phyloP scores from a whole-genome alignment of 2,888 invertebrate species.

The Abscondita cerata region DNA sequence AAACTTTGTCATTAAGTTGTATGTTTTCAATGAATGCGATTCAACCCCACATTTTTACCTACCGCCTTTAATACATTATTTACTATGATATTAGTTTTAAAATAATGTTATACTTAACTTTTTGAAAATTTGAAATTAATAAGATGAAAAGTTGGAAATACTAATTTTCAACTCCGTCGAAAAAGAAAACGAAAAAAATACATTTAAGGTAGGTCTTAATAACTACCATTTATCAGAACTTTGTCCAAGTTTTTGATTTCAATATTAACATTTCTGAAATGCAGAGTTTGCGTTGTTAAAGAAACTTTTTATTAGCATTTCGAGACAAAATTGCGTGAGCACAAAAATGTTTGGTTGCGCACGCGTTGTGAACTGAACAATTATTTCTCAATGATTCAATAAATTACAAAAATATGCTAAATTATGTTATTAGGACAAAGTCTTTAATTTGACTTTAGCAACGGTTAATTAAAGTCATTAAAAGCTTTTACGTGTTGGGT shows the following conservation, averaged over 20 bases:
- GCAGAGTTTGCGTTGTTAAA: conserved; percentile 26
- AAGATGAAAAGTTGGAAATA: too few species aligned
- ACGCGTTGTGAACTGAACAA: conserved; percentile 30
- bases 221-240: too few species aligned
- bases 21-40: too few species aligned
- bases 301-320: conserved; percentile 35
- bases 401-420: conserved; percentile 26
- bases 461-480: conserved; percentile 23
- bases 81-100: too few species aligned
- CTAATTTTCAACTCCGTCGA: not conserved
- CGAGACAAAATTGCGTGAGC: conserved; percentile 34
- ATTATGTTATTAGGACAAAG: conserved; percentile 21
- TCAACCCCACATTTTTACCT: too few species aligned
- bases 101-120: too few species aligned
- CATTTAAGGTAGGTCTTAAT: too few species aligned
- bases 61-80: too few species aligned
- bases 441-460: conserved; percentile 24
- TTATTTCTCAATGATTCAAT: conserved; percentile 33
- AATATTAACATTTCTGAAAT: conserved; percentile 25
- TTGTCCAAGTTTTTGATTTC: too few species aligned
- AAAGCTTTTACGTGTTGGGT: conserved; percentile 25
- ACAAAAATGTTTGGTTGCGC: conserved; percentile 20
- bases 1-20: too few species aligned
- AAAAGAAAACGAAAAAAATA: not conserved
- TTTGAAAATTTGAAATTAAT: too few species aligned